These are phyloP conservation scores for Sternotherus odoratus DNA, from an alignment of 2,797 vertebrate genomes.

Conservation along the genomic window DNA sequence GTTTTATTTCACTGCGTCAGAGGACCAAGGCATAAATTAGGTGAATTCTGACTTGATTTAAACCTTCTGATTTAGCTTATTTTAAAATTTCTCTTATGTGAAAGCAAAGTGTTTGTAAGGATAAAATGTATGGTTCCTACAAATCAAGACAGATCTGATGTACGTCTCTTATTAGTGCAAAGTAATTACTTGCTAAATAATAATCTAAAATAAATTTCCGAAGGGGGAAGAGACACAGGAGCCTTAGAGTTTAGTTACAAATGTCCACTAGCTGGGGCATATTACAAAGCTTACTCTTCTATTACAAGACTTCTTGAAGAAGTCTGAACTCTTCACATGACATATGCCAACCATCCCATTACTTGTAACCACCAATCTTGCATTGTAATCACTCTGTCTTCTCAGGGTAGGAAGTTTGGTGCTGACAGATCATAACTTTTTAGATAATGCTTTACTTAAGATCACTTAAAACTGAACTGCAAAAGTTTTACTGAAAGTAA, in stretches of 20 bases:
- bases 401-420: not conserved
- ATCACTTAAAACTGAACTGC: slow-evolving; percentile 29
- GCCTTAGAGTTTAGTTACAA: not conserved
- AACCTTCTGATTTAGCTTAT: not conserved
- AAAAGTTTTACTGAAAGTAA: slow-evolving; percentile 37
- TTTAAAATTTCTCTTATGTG: not conserved
- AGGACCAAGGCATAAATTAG: not conserved
- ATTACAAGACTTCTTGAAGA: not conserved
- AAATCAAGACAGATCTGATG: not conserved
- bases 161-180: not conserved
- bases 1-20: not conserved
- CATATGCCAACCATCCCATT: not conserved
- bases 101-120: not conserved
- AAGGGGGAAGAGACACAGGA: slow-evolving; percentile 7
- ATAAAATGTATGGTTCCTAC: not conserved
- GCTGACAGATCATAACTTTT: slow-evolving; percentile 45
- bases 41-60: not conserved
- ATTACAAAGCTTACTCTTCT: not conserved
- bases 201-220: not conserved
- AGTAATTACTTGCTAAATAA: not conserved
- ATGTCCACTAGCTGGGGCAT: not conserved
- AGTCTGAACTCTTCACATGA: not conserved
- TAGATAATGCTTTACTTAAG: too few species aligned
- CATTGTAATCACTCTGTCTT: not conserved
- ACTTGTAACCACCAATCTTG: slow-evolving; percentile 17